These are phyloP conservation scores for Drusus annulatus DNA, from an alignment of 1,140 invertebrate genomes.

Conservation along the genomic window DNA sequence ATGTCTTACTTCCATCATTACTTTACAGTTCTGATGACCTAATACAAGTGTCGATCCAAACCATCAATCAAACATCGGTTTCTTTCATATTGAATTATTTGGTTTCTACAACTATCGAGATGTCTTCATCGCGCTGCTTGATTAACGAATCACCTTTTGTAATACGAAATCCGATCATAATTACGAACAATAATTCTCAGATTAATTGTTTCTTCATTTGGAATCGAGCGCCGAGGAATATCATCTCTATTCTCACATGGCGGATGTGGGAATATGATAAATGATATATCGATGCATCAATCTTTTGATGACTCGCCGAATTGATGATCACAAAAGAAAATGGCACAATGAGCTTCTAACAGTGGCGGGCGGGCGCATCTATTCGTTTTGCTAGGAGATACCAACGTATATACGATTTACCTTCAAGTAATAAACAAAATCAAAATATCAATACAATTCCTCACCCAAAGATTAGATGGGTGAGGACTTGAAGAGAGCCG, in stretches of 20 bases:
- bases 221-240: neutral
- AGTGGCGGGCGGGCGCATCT: too few species aligned
- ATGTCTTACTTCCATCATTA: too few species aligned
- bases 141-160: conserved; percentile 36
- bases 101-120: conserved; percentile 21
- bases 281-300: conserved; percentile 42
- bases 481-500: too few species aligned
- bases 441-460: too few species aligned
- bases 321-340: conserved; percentile 35
- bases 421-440: too few species aligned
- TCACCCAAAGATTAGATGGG: too few species aligned
- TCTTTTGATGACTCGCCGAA: conserved; percentile 42
- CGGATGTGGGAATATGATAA: conserved; percentile 38
- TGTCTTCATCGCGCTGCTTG: conserved; percentile 27
- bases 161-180: conserved; percentile 15
- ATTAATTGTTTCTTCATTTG: conserved; percentile 34
- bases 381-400: too few species aligned
- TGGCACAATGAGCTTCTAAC: conserved; percentile 21
- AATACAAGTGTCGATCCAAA: neutral
- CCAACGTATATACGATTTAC: too few species aligned
- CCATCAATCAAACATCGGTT: conserved; percentile 26
- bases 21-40: conserved; percentile 7
- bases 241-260: neutral
- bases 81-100: conserved; percentile 30
- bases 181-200: conserved; percentile 34